Evolutionary conservation across 2,113 vertebrate species (phyloP), one percentile per base, ranked within the genome.

Genomic region (Rhabdornis inornatus): DNA sequence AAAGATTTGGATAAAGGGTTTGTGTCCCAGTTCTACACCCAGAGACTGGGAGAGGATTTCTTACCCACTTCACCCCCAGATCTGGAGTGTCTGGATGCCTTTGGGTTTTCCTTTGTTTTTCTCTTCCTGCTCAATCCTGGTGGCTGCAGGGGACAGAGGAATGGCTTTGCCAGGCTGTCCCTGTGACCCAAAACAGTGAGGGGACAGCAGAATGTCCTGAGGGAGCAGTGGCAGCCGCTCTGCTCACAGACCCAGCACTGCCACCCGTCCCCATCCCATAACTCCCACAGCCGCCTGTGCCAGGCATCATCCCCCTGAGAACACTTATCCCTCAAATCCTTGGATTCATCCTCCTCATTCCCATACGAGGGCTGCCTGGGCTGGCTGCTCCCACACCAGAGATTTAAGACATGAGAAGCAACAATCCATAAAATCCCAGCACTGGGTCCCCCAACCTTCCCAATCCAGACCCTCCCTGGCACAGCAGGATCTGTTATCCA

Each of bases 71-170:
- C 47, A 4, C 2, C 6, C 4, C 18, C 56, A 9, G 16, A 3
- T 15, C 17, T 16, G 3, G 3, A 60, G 23, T 0, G 33, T 10
- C 12, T 2, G 5, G 23, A 11, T 9, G 4, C 55, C 4, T 22
- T 2, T 7, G 24, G 59, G 22, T 28, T 81, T 78, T 33, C 3
- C 28, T 59, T 45, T 10, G 24, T 17, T 63, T 39, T 63, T 21
- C 18, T 31, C 9, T 12, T 6, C n/a, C 33, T 2, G 4, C 30
- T 9, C 31, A 5, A 2, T n/a, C 11, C 23, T 0, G 0, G 12
- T 8, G 30, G 59, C 30, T 49, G 37, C 53, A 30, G 61, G 21
- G 61, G n/a, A 42, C 27, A 15, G 44, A 40, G 1, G 7, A 40
- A 8, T 1, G 40, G 45, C 39, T 79, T 42, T 64, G 24, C 21